These are phyloP conservation scores for Corynorhinus townsendii DNA, from an alignment of 2,113 vertebrate species.

Conservation along the genomic window DNA sequence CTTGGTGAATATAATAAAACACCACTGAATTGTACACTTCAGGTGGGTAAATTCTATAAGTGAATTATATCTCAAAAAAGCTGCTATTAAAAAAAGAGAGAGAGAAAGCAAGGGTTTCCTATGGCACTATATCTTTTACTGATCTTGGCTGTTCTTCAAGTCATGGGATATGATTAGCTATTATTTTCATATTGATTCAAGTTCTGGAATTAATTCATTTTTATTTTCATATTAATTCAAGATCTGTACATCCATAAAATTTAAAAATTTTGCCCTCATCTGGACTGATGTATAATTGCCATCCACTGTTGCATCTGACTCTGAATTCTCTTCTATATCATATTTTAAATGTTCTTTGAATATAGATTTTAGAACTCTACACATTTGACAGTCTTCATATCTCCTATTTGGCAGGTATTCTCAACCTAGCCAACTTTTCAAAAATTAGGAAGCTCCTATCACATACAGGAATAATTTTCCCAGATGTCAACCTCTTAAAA, in stretches of 20 bases:
- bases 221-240: not conserved
- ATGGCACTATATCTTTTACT: not conserved
- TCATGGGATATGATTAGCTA: not conserved
- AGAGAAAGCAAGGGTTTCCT: not conserved
- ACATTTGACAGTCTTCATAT: not conserved
- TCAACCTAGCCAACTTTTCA: conserved; percentile 7
- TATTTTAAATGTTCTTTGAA: conserved; percentile 22
- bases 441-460: not conserved
- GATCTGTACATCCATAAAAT: not conserved
- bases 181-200: not conserved
- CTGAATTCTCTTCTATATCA: not conserved
- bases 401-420: not conserved
- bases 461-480: not conserved
- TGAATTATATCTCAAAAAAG: not conserved
- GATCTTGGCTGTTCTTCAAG: not conserved
- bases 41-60: not conserved
- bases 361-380: not conserved
- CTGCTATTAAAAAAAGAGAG: not conserved
- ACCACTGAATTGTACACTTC: not conserved
- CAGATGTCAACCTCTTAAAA: not conserved
- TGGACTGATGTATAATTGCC: not conserved
- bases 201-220: not conserved
- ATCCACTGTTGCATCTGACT: not conserved
- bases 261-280: not conserved
- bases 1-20: not conserved